These are phyloP conservation scores for Trematomus loennbergii DNA, from an alignment of 2,113 vertebrate species.

Conservation along the genomic window DNA sequence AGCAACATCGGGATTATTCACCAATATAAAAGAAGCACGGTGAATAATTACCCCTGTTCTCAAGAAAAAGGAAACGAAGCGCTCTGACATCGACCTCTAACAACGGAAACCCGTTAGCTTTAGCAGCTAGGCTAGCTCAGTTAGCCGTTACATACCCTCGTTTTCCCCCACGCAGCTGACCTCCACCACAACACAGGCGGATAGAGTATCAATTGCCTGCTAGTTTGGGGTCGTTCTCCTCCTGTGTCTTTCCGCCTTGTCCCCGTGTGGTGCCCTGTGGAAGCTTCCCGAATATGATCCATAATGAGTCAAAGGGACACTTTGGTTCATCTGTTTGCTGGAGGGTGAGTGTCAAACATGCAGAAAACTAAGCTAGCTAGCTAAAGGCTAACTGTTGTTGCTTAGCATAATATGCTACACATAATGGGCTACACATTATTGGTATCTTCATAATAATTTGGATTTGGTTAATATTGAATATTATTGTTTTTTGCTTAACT, in stretches of 20 bases:
- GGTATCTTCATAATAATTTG: not conserved
- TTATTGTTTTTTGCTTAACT: not conserved
- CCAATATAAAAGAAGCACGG: not conserved
- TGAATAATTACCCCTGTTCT: not conserved
- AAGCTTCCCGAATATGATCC: constrained; percentile 86
- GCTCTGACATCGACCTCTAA: constrained; percentile 32
- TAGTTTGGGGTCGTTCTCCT: constrained; percentile 31
- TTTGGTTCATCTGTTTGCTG: constrained; percentile 95
- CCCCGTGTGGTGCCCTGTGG: constrained; percentile 50
- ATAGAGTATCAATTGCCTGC: constrained; percentile 1
- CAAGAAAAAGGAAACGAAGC: not conserved
- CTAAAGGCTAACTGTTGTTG: constrained; percentile 15
- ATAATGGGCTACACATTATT: rapidly evolving
- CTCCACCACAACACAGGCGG: constrained; percentile 68
- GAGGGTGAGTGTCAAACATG: constrained; percentile 87
- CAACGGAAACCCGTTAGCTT: constrained; percentile 45
- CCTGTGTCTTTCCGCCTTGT: constrained; percentile 3
- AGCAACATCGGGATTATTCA: not conserved
- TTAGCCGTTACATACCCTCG: constrained; percentile 60
- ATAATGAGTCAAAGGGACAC: constrained; percentile 97
- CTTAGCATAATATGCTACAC: constrained; percentile 2
- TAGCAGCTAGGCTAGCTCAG: constrained; percentile 66
- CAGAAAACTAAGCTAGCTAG: constrained; percentile 41
- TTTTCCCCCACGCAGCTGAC: constrained; percentile 64
- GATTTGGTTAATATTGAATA: not conserved